Conservation (phyloP, 2,797 vertebrate genomes). For the Macropodus opercularis region DNA sequence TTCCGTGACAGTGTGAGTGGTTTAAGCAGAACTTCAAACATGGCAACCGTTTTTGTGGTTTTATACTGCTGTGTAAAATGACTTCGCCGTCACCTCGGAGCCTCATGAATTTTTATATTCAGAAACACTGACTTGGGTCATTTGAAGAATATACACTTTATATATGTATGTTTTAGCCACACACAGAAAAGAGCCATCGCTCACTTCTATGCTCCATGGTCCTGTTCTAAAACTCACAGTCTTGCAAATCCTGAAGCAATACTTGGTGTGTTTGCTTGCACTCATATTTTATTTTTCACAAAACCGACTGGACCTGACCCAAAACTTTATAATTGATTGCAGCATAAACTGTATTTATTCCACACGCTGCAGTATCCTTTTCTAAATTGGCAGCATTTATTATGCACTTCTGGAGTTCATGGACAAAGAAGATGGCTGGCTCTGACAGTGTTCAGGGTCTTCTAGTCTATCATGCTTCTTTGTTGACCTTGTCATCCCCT, state of each 20-base stretch:
- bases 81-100: slow-evolving; percentile 45
- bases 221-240: slow-evolving; percentile 10
- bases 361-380: slow-evolving; percentile 5
- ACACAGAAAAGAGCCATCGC: not conserved
- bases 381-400: slow-evolving; percentile 13
- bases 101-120: slow-evolving; percentile 56
- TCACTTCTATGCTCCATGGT: slow-evolving; percentile 18
- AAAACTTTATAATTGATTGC: slow-evolving; percentile 35
- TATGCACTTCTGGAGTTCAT: slow-evolving; percentile 15
- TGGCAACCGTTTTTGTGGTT: slow-evolving; percentile 45
- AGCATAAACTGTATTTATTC: slow-evolving; percentile 25
- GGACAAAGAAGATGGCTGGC: slow-evolving; percentile 24
- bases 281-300: slow-evolving; percentile 45
- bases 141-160: slow-evolving; percentile 46
- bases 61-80: slow-evolving; percentile 48
- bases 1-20: slow-evolving; percentile 38
- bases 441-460: slow-evolving; percentile 34
- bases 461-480: slow-evolving; percentile 15
- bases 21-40: slow-evolving; percentile 50
- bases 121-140: slow-evolving; percentile 27
- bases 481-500: slow-evolving; percentile 43
- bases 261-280: slow-evolving; percentile 18
- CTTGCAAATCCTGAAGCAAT: slow-evolving; percentile 2
- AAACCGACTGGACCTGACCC: slow-evolving; percentile 26
- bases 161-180: slow-evolving; percentile 23